Evolutionary conservation across 2,888 invertebrate genomes (phyloP), one percentile per base, ranked within the genome.

Genomic region (Poecilus cupreus): DNA sequence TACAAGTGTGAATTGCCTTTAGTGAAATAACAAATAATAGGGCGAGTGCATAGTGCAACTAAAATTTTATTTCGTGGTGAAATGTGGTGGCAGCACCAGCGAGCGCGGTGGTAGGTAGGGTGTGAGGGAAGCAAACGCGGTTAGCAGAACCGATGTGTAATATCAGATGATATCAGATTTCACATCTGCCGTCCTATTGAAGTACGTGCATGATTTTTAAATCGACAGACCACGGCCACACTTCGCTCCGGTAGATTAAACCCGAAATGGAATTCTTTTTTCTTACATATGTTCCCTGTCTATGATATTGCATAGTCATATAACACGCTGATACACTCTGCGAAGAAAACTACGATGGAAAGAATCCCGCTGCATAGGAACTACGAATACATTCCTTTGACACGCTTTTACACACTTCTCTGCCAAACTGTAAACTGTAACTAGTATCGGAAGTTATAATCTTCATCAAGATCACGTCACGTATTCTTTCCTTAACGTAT

Each of bases 171-270:
- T 72, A 72, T 72, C 72, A 72, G 78, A 78, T 78, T 78, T 86
- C 86, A 84, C 87, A 87, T 87, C 87, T 87, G 87, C 86, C 85
- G 86, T 87, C 86, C 87, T 85, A 86, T 87, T 85, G 85, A 82
- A 84, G 86, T 87, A 87, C 87, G 87, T 87, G 87, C 86, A 84
- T 83, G 85, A 87, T 86, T 87, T 87, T 87, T 86, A 87, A 87
- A 87, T 87, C 86, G 86, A 82, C 83, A 82, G 84, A 84, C 85
- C 84, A 51, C 64, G 64, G 64, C 43, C 70, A 68, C 54, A 70
- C 37, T 51, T 37, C 54, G 54, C 51, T 49, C 43, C 64, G 77
- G 81, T 81, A 85, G 87, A 87, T 87, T 87, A 86, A 87, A 87
- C 84, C 86, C 84, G 85, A 86, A 86, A 86, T 86, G 85, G 85